These are phyloP conservation scores for Peromyscus attwateri DNA, from an alignment of 2,797 vertebrate species.

Conservation along the genomic window DNA sequence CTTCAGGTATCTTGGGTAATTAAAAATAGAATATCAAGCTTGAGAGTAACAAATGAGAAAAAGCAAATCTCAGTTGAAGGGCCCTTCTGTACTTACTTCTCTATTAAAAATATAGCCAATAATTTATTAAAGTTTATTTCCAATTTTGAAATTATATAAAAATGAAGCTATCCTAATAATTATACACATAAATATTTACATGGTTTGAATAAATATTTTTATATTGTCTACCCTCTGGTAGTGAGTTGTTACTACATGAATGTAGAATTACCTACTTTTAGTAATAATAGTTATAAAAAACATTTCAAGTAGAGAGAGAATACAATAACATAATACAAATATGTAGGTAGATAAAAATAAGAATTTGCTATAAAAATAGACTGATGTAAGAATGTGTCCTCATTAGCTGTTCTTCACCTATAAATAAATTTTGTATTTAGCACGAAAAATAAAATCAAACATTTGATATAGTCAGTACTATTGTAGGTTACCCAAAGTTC, in stretches of 20 bases:
- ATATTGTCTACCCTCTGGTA: neutral
- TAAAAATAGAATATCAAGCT: neutral
- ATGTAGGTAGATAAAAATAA: neutral
- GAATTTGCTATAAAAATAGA: neutral
- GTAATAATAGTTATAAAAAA: neutral
- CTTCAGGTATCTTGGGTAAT: neutral
- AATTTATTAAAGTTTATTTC: neutral
- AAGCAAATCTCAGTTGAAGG: neutral
- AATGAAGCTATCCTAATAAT: neutral
- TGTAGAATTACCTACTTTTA: neutral
- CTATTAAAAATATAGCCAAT: neutral
- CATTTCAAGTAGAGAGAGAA: neutral
- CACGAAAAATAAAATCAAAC: neutral
- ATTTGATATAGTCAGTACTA: neutral
- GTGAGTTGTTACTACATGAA: neutral
- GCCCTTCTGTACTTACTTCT: neutral
- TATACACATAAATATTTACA: neutral
- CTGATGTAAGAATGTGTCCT: neutral
- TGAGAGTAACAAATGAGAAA: neutral
- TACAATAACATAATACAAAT: neutral
- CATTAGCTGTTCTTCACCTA: neutral
- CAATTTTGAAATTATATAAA: constrained; percentile 9
- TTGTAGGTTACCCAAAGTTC: neutral
- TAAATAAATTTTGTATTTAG: constrained; percentile 19
- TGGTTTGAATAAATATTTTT: neutral